Evolutionary conservation across 2,888 invertebrate species (phyloP), one percentile per base, ranked within the genome.

Genomic region (Coronaproctus castanopsis): DNA sequence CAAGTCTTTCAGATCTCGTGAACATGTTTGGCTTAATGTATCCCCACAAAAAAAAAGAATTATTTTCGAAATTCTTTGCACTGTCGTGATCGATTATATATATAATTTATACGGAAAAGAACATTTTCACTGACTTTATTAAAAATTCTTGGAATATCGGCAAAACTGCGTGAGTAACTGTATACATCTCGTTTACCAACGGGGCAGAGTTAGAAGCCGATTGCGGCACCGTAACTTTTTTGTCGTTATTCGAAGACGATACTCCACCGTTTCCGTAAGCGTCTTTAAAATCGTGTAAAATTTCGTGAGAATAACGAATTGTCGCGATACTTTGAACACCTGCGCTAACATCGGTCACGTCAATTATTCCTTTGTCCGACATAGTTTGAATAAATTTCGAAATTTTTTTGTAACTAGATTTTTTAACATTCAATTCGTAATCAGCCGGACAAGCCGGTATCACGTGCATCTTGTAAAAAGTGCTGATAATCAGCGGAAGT

Each of bases 351-450:
- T 58, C 55, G 59, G 64, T 63, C 22, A 66, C 53, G 53, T 62
- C 62, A 36, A 70, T 65, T 23, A 67, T 57, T 22, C 71, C 74
- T 70, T 82, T 78, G 69, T 78, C 74, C 65, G 79, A 76, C 86
- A 91, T 87, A 63, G 79, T 79, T 61, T 80, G 82, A 24, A 95
- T 73, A 69, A 93, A 93, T 62, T 84, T 83, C 18, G 87, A 82
- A 58, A 93, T 73, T 73, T 93, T 95, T 74, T 92, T 93, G 69
- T 81, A 87, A 14, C 81, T 81, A 0, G 90, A 85, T 70, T 90
- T 91, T 70, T 92, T 93, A 0, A 95, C 77, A 69, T 95, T 91
- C 49, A 93, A 71, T 19, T 74, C 76, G 55, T 77, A 73, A 2
- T 79, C 79, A n/a, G 78, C 69, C 0, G 88, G 87, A 67, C 89